Base-by-base conservation (phyloP, 2,113 vertebrate genomes). In the Trachemys scripta region DNA sequence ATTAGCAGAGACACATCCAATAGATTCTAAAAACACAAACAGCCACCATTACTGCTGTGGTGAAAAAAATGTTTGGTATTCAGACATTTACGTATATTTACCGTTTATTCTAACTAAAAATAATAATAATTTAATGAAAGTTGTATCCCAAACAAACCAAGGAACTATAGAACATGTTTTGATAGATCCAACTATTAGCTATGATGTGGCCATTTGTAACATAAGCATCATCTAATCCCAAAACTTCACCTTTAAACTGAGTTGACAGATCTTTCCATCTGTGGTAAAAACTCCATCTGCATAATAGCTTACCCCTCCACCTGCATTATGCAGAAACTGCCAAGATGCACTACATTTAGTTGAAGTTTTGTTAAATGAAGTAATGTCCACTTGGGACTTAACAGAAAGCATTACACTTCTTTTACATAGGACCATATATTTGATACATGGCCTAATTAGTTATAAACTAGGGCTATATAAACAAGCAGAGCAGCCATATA, bases 341-440 rank as follows among this genome's bases (percentile, higher is more conserved):
- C 82, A 88, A 95, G 91, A 75, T 1, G 5, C 62, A 51, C 85
- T 88, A 62, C 25, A 81, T 54, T 78, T 62, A 79, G 31, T 86
- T 90, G 57, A 38, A 80, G 35, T 92, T 93, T 90, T 84, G 50
- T 95, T 79, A 79, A 86, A 82, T 87, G 47, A 96, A 90, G 87
- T 88, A 35, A 93, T 75, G 82, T 51, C 91, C 96, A n/a, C 4
- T 17, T 45, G 82, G 79, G 35, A 92, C 50, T 13, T 14, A 90
- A 86, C 62, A 93, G 90, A 87, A 92, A 89, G 31, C 24, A 54
- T 89, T 84, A 81, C 35, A 79, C 47, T 35, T 84, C 84, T 92
- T 93, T 84, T 87, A 50, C 59, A 88, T 54, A 87, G 54, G 82
- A 86, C 59, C 45, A 29, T 75, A 54, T 47, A 62, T 62, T 10